Evolutionary conservation across 64 coral and sea anemone genomes (phyloP), one percentile per base, ranked within the genome.

Genomic region (Actinia equina): DNA sequence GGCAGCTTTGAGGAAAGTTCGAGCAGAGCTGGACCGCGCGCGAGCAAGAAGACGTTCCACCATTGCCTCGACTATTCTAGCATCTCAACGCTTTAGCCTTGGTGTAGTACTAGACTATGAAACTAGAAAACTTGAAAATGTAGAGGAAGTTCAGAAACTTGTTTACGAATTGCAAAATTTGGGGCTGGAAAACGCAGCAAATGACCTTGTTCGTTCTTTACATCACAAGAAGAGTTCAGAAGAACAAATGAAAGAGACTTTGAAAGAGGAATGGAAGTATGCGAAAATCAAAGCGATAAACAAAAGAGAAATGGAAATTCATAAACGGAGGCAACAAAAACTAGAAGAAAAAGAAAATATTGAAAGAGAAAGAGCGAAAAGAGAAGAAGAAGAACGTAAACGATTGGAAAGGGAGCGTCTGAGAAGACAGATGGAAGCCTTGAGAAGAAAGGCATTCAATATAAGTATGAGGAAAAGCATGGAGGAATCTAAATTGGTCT

Each of bases 61-160:
- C 15, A 61, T 92, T 0, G 79, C 74, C 2, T 87, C 90, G 53
- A 53, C 86, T 5, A 17, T 89, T 37, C 43, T 51, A 7, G 20
- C 71, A 41, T 78, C 83, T 44, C 79, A 80, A 10, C 79, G 79
- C 37, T 77, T 77, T 6, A 87, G 63, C 45, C 54, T 92, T 17
- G 52, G 30, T 2, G 16, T 41, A 18, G 71, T 96, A 59, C 79
- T 88, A 54, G 88, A 90, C 59, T 82, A 87, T 10, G 94, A 96
- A 41, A 89, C 93, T 63, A 89, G 82, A 69, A 93, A 78, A 78
- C 79, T 96, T 0, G 91, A 96, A 79, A 89, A 87, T 61, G 89
- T 87, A 70, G 94, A 96, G 18, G 91, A 96, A 87, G 88, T 96
- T 5, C 88, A 96, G 44, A 83, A 88, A 42, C 88, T 96, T 17